These are phyloP conservation scores for Microcebus lehilahytsara DNA, from an alignment of 2,113 vertebrate genomes.

Conservation along the genomic window DNA sequence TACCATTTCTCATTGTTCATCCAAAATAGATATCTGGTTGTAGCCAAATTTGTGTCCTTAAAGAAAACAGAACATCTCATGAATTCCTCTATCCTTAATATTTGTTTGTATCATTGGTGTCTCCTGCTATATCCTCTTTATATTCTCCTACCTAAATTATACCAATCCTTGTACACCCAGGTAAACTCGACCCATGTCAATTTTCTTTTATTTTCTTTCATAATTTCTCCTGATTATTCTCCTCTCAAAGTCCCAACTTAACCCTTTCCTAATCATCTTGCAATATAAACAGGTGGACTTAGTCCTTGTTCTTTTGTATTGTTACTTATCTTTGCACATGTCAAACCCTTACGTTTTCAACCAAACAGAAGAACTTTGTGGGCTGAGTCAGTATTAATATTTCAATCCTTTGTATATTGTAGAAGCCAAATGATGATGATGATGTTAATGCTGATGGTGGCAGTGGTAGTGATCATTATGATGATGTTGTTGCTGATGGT, in stretches of 20 bases:
- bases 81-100: background rate
- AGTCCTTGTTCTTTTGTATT: background rate
- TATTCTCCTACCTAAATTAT: background rate
- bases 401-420: background rate
- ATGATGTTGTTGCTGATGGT: too few relatives aligned
- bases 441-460: rapidly evolving
- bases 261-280: background rate
- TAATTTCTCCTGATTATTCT: background rate
- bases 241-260: background rate
- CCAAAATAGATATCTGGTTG: background rate
- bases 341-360: background rate
- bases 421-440: background rate
- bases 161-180: background rate
- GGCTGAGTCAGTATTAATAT: too few relatives aligned
- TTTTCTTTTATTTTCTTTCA: background rate
- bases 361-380: background rate
- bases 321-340: background rate
- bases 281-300: background rate
- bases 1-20: background rate
- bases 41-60: background rate
- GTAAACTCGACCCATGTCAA: background rate
- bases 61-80: background rate
- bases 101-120: background rate
- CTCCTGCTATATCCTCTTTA: background rate
- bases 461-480: rapidly evolving